Base-by-base conservation (phyloP, 2,888 invertebrate genomes). In the Amphimallon solstitiale region DNA sequence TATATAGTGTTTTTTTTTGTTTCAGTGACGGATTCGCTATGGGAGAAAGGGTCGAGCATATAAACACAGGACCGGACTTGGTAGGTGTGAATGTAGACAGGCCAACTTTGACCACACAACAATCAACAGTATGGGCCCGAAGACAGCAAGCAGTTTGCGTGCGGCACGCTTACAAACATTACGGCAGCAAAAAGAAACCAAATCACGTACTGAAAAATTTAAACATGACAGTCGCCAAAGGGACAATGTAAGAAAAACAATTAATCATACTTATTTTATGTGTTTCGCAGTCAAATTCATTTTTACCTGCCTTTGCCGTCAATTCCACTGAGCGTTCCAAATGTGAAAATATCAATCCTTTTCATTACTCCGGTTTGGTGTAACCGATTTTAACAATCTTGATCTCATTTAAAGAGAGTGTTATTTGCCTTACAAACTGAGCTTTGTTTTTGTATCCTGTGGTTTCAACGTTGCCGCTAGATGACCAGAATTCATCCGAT, bases 151-250 rank as follows among this genome's bases (percentile, higher is more conserved):
- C 95, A 19, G 94, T 95, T 62, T 91, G 92, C 78, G 93, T 95
- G 69, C 85, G 93, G 73, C 91, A 93, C 81, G 94, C 95, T 34
- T 93, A 90, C 86, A 96, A 96, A 81, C 90, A 92, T 74, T 97
- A 94, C 80, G 96, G 96, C 71, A 91, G 91, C 74, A 93, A 92
- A 81, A 94, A 93, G 80, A 90, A 92, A 75, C 91, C 93, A 62
- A 92, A 94, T 80, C 92, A 92, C 73, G 95, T 96, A 48, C 87
- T 97, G 69, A 91, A 91, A 78, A 92, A 94, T 82, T 89, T 97
- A 70, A 93, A 92, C 84, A 94, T 97, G 93, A 95, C 95, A 65
- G 96, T 97, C 69, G 92, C 92, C 74, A 94, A 94, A 83, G 97
- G 96, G 77, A 93, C 95, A 71, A 97, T 97, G 96, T 96, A 84